Base-by-base conservation (phyloP, 2,888 invertebrate species). In the Molanna angustata region DNA sequence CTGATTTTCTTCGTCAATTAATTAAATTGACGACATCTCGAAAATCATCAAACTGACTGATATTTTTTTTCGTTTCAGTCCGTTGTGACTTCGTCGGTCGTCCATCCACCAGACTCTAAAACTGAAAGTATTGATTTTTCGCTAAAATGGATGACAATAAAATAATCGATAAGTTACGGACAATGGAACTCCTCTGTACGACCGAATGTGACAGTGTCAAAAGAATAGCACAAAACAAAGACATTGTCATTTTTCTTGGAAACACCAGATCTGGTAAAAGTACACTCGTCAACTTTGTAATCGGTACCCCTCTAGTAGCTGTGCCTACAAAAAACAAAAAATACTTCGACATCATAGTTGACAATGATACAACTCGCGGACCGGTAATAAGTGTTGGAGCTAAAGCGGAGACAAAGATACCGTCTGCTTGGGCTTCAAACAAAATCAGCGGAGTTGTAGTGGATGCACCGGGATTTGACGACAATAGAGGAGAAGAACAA, bases 381-480 rank as follows among this genome's bases (percentile, higher is more conserved):
- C 41, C 41, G 3, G 14, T n/a, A 11, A 41, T 41, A 4, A 21
- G 41, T n/a, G 3, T 14, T 9, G 41, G 11, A 19, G 2, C 41
- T 3, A 21, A 11, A 4, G 19, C 41, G 2, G 41, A 41, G 14
- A 41, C 41, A 9, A 20, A 19, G 11, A 41, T 21, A 18, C 41
- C 41, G 11, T n/a, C 41, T 17, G 21, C n/a, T 3, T 41, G 41
- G 41, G 11, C 2, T 4, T 41, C 41, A n/a, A 17, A 9, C 2
- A 41, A 14, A 21, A 41, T 41, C 4, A 20, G 18, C 7, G 41
- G 41, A 21, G 4, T 41, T 7, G 18, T 41, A 17, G 41, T 41
- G n/a, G 41, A 41, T 20, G 41, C 41, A 11, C 41, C 41, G n/a
- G 41, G 41, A 3, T 41, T 41, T n/a, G 41, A 41, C 14, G 41